Evolutionary conservation across 2,797 vertebrate species (phyloP).

Genomic region (Anguilla marmorata): DNA sequence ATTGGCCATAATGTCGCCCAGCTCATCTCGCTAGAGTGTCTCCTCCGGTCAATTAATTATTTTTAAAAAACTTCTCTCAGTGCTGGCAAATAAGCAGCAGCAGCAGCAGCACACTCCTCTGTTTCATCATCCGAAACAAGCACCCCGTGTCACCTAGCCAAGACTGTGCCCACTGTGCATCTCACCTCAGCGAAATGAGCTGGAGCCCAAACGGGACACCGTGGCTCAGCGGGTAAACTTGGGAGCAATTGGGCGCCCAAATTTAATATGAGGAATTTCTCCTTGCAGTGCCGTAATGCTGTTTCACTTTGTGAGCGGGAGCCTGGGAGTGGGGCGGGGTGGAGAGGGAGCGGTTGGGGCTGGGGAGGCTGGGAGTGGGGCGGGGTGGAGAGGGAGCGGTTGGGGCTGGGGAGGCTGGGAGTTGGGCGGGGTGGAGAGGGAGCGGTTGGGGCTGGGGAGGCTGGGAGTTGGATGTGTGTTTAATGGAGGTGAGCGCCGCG

Average conservation of each 20-base stretch:
- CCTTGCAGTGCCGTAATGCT: background rate
- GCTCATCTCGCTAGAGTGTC: background rate
- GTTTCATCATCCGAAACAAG: background rate
- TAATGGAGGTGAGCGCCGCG: background rate
- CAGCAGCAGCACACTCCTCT: background rate
- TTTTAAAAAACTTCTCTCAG: background rate
- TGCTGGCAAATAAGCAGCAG: background rate
- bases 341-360: background rate
- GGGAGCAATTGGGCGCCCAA: background rate
- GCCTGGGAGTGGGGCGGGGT: background rate
- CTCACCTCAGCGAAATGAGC: background rate
- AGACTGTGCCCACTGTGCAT: background rate
- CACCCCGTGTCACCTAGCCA: background rate
- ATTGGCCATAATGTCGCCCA: background rate
- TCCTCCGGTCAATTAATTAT: background rate
- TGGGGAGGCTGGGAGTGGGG: background rate
- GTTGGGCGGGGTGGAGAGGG: background rate
- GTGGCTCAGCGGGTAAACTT: background rate
- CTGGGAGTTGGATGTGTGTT: background rate
- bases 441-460: no score
- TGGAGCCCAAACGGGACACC: background rate
- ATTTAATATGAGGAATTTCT: background rate
- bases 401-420: background rate
- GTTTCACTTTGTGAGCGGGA: background rate
- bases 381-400: background rate